A percentile compares a stretch with the other conserved stretches of the same genome.
Conservation (phyloP, 2,797 vertebrate genomes). For the Danio kyathit region DNA sequence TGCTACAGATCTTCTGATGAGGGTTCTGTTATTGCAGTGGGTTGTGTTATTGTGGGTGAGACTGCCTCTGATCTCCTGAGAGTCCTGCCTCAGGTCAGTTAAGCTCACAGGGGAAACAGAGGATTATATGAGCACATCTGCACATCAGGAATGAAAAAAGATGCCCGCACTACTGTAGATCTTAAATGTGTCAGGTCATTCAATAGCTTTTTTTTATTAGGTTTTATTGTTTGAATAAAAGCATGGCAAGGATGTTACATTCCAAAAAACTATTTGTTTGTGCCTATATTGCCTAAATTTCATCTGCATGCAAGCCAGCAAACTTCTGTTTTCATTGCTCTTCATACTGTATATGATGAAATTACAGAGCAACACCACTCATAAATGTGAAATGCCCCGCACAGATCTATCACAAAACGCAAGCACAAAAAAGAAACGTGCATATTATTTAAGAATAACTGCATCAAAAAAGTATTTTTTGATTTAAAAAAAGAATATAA, state of each 20-base stretch:
- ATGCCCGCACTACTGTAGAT: background rate
- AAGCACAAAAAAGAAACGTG: background rate
- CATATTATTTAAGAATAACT: background rate
- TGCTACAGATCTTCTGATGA: too few species aligned
- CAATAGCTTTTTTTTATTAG: background rate
- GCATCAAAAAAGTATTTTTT: background rate
- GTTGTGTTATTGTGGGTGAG: conserved; percentile 15
- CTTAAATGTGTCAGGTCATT: background rate
- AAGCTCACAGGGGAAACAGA: conserved; percentile 32
- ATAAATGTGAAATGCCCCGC: background rate
- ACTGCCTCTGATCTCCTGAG: conserved; percentile 29
- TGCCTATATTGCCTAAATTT: background rate
- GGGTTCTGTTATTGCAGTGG: background rate
- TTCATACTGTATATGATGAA: background rate
- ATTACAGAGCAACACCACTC: background rate
- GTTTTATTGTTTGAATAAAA: background rate
- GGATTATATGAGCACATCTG: conserved; percentile 36
- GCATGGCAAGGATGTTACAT: background rate
- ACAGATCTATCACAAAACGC: background rate
- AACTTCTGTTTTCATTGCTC: background rate
- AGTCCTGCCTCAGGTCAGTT: conserved; percentile 27
- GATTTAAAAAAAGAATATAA: background rate
- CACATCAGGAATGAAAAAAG: conserved; percentile 12
- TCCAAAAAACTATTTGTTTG: background rate
- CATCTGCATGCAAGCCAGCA: conserved; percentile 2